phyloP scores from a whole-genome alignment of 1,140 invertebrate species.

The Drosophila nigromelanica region DNA sequence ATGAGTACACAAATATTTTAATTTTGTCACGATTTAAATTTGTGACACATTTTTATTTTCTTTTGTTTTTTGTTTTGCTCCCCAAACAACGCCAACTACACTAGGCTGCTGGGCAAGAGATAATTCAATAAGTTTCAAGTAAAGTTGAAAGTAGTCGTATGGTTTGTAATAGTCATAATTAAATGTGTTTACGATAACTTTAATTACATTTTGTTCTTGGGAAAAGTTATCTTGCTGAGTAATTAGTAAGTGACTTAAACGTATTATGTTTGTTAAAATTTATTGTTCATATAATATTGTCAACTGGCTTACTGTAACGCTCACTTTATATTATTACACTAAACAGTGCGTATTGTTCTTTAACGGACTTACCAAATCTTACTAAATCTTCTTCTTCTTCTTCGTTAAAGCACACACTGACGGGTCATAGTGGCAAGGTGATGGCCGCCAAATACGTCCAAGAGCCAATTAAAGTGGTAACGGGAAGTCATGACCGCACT shows the following conservation, averaged over 20 bases:
- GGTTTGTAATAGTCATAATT: constrained; percentile 49
- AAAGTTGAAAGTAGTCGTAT: constrained; percentile 20
- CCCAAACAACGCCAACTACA: too few species aligned
- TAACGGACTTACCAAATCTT: constrained; percentile 52
- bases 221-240: constrained; percentile 40
- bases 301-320: constrained; percentile 11
- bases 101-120: constrained; percentile 9
- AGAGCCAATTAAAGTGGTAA: constrained; percentile 94
- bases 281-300: constrained; percentile 9
- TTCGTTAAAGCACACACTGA: constrained; percentile 94
- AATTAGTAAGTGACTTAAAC: constrained; percentile 3
- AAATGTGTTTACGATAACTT: constrained; percentile 59
- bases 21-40: neutral
- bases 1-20: neutral
- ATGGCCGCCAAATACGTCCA: constrained; percentile 96
- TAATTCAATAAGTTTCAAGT: constrained; percentile 53
- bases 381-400: too few species aligned
- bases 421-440: constrained; percentile 98
- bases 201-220: constrained; percentile 58
- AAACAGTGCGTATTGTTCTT: constrained; percentile 16
- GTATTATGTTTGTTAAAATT: constrained; percentile 11
- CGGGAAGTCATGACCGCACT: constrained; percentile 97
- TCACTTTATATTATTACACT: neutral
- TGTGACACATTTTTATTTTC: too few species aligned
- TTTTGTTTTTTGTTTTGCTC: too few species aligned